Evolutionary conservation across 2,888 invertebrate species (phyloP), one percentile per base, ranked within the genome.

Genomic region (Cecidostiba fungosa): DNA sequence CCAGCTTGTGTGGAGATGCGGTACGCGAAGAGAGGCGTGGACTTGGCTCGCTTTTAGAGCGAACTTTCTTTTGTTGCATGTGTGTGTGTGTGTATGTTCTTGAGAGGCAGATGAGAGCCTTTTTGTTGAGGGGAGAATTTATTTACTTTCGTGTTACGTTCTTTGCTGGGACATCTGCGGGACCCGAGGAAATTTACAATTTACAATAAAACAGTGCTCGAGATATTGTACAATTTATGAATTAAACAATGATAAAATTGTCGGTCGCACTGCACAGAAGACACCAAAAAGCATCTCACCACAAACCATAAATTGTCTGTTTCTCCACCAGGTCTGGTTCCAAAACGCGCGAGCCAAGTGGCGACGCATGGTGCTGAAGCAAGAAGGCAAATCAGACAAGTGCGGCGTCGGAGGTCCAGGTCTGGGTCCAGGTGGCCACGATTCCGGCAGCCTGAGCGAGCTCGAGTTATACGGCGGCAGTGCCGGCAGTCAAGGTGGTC

Each of bases 311-410:
- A 29, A 8, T 16, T 32, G 4, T 84, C 50, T 76, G 23, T 70
- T 74, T 36, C 19, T 70, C 39, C 69, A 10, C 94, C 95, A 98
- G 98, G 98, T 98, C 84, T 98, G 98, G 98, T 98, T 98, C 94
- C 98, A 98, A 94, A 98, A 98, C 93, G 98, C 98, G 43, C 95
- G 98, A 62, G 98, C 98, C 89, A 98, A 98, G 94, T 98, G 97
- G 96, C 96, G 98, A 91, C 96, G 98, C 89, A 97, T 97, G 95
- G 96, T 97, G 94, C 94, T 97, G 90, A 97, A 97, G 92, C 97
- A 97, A 91, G 97, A 97, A 92, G 96, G 96, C 93, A 96, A 96
- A 91, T 95, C 95, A 88, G 96, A 96, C 91, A 96, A 96, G 91
- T 96, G 96, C 91, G 96, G 94, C 16, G 94, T 94, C 0, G 95